Base-by-base conservation (phyloP, 2,888 invertebrate species). In the Cepaea hortensis region DNA sequence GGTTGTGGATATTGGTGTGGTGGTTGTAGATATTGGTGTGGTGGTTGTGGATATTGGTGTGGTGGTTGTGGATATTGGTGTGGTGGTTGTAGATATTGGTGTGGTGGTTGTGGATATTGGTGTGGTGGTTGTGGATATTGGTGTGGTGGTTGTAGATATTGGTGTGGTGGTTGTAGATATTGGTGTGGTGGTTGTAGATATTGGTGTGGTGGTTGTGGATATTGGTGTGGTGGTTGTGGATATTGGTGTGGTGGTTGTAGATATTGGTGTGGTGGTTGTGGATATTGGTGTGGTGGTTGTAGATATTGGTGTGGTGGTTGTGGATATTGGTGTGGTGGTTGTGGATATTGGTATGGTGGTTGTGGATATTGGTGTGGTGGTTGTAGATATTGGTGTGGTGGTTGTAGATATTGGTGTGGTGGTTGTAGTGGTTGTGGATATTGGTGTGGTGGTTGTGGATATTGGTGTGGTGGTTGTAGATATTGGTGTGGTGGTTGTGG, bases 91-190 rank as follows among this genome's bases (percentile, higher is more conserved):
- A 18, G 83, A 20, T 35, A 72, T 50, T n/a, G 83, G 20, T 20
- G 83, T n/a, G 3, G 83, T 73, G 4, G 83, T 73, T 13, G 83
- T 48, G 3, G 83, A 13, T n/a, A 50, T 35, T 48, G 85, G 35
- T 68, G 80, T 80, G 46, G 80, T 80, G 3, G 85, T 72, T 13
- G 85, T 80, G 0, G 85, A n/a, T 65, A 65, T 2, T 65, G 81
- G 11, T 81, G 81, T 65, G 61, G 81, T 35, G 15, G 68, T 35
- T 65, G 81, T 81, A 35, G 35, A 35, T 35, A 35, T 35, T 35
- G 84, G 18, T 35, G 84, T 23, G 23, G 70, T n/a, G 6, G 84
- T 23, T 84, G 84, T 62, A 7, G 61, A 5, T 35, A 55, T 76
- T 35, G 76, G 18, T 61, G 83, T 68, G 13, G 84, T 50, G 70